phyloP scores from a whole-genome alignment of 2,797 vertebrate genomes.

The Rhabdomys pumilio region DNA sequence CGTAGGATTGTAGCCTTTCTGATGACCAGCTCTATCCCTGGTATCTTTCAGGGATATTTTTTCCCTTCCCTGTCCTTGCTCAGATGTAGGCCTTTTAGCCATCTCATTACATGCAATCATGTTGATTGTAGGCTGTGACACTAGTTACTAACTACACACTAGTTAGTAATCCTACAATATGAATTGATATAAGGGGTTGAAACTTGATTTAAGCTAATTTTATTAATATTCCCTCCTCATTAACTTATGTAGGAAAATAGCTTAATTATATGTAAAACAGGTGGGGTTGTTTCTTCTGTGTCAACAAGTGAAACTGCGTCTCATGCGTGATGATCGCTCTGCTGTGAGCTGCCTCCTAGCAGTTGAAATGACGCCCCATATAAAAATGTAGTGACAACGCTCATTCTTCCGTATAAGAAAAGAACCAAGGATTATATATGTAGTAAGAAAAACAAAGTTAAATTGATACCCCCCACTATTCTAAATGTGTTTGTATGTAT shows the following conservation, averaged over 20 bases:
- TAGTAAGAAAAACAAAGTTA: constrained; percentile 56
- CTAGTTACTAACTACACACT: constrained; percentile 26
- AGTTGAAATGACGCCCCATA: background rate
- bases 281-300: background rate
- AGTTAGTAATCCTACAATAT: constrained; percentile 49
- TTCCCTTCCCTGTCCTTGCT: background rate
- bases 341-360: background rate
- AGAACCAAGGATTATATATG: background rate
- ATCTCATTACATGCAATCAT: constrained; percentile 52
- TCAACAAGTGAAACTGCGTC: background rate
- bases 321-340: background rate
- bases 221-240: background rate
- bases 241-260: constrained; percentile 40
- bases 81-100: constrained; percentile 7
- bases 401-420: constrained; percentile 48
- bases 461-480: constrained; percentile 62
- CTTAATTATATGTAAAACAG: constrained; percentile 47
- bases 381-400: background rate
- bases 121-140: constrained; percentile 31
- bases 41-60: constrained; percentile 10
- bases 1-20: background rate
- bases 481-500: background rate
- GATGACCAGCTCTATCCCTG: constrained; percentile 57
- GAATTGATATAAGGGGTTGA: constrained; percentile 56
- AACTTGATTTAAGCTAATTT: constrained; percentile 60